Base-by-base conservation (phyloP, 1,140 invertebrate genomes). In the Octopus bimaculoides region DNA sequence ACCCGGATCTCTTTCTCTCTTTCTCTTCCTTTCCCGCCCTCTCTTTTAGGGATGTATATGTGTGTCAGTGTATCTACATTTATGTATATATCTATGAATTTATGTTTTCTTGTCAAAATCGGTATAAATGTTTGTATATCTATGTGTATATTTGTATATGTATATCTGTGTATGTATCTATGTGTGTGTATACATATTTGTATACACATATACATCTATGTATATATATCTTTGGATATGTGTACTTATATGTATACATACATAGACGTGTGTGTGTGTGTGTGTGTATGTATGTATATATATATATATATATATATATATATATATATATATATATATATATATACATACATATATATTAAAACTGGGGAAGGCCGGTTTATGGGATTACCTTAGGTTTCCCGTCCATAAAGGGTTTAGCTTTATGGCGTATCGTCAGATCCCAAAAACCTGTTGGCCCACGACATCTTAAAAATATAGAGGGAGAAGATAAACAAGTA, bases 261-360 rank as follows among this genome's bases (percentile, higher is more conserved):
- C 17, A 17, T 61, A 17, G 9, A 17, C 17, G 56, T 61, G 56
- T 61, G 56, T 61, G 56, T 61, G 3, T 61, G 52, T 75, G 52
- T 75, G 52, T 75, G 20, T 75, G 4, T 75, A 75, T 75, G 4
- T 75, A 75, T 75, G 4, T 20, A 75, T 20, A 75, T 75, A 75
- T 75, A 75, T 75, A 75, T 75, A 75, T 75, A 75, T 75, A 20
- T 75, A 20, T 75, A 20, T 75, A 20, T 75, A 20, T 75, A 20
- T 75, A 75, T 75, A 75, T 75, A 75, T 75, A 75, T 75, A 75
- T 75, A 75, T 75, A 75, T 75, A 61, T 61, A 61, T 61, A 14
- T 61, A 14, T 61, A 14, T 61, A 14, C 14, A 14, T 61, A 17
- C 3, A 41, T 41, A 41, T 41, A 41, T 41, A 41, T 41, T 41